Evolutionary conservation across 2,113 vertebrate species (phyloP), one percentile per base, ranked within the genome.

Genomic region (Laticauda laticaudata): DNA sequence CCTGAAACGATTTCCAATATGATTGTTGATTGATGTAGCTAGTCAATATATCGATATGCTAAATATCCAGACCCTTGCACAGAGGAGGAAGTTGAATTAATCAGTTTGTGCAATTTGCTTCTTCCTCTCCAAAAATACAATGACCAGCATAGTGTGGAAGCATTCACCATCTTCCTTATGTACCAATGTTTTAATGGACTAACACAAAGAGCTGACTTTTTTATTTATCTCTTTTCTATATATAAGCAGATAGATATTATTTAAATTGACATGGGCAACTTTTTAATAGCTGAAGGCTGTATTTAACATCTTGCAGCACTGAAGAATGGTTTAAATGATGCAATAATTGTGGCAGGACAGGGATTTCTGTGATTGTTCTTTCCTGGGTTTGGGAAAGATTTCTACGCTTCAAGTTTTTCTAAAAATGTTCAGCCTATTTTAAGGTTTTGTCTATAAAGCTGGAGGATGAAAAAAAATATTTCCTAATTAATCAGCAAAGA

Each of bases 1-100:
- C 98, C 99, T 99, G 95, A 9, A 93, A 69, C 89, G 0, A 87
- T 87, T 53, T 57, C 15, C 39, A 29, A 43, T 34, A 75, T 45
- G n/a, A 85, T n/a, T 56, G 53, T 88, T 53, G 15, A 64, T 9
- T 57, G 43, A 87, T 92, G 56, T 89, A 57, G 18, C 11, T 81
- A 81, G 34, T 43, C 75, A 21, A 39, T 81, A 43, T 81, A 43
- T 43, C 21, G 34, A 43, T 88, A 34, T 61, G 29, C 24, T 64
- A 92, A 64, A 54, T 39, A 18, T 14, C 18, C 34, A 8, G 24
- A 39, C 26, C 6, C 64, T 51, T 23, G 24, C 39, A 43, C 1
- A 59, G n/a, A 56, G 2, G 39, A 8, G n/a, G 1, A 54, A 88
- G 6, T 7, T 53, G 4, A 57, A 6, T n/a, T 24, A 89, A 59